phyloP scores from a whole-genome alignment of 23 tunicate species.

The Phallusia fumigata region DNA sequence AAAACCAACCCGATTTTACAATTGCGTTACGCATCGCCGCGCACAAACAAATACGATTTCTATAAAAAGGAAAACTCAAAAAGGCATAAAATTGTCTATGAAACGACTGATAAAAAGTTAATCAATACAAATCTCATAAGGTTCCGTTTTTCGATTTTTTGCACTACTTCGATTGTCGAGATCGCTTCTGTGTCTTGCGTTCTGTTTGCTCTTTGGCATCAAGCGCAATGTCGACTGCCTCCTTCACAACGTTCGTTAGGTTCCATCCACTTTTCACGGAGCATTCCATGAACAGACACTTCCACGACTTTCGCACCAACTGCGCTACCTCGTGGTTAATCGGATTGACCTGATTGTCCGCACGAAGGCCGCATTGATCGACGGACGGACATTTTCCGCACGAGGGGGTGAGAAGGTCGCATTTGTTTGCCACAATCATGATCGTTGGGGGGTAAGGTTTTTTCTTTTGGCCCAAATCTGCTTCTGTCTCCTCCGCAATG shows the following conservation, averaged over 20 bases:
- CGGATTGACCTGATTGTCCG: background rate
- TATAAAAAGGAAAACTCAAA: too few species aligned
- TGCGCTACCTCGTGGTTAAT: slow-evolving; percentile 14
- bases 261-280: slow-evolving; percentile 55
- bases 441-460: slow-evolving; percentile 5
- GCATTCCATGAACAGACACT: slow-evolving; percentile 26
- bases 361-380: background rate
- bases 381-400: background rate
- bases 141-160: too few species aligned
- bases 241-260: slow-evolving; percentile 9
- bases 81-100: too few species aligned
- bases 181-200: background rate
- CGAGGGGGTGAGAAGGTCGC: background rate
- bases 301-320: slow-evolving; percentile 36
- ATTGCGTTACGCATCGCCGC: too few species aligned
- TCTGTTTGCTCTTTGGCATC: slow-evolving; percentile 5
- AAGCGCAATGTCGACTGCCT: slow-evolving; percentile 12
- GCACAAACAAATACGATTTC: too few species aligned
- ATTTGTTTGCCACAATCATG: background rate
- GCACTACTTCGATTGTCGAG: background rate
- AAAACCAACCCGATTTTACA: too few species aligned
- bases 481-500: background rate
- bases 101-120: too few species aligned
- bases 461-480: background rate
- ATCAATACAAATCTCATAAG: too few species aligned